Evolutionary conservation across 1,140 invertebrate species (phyloP), one percentile per base, ranked within the genome.

Genomic region (Centruroides sculpturatus): DNA sequence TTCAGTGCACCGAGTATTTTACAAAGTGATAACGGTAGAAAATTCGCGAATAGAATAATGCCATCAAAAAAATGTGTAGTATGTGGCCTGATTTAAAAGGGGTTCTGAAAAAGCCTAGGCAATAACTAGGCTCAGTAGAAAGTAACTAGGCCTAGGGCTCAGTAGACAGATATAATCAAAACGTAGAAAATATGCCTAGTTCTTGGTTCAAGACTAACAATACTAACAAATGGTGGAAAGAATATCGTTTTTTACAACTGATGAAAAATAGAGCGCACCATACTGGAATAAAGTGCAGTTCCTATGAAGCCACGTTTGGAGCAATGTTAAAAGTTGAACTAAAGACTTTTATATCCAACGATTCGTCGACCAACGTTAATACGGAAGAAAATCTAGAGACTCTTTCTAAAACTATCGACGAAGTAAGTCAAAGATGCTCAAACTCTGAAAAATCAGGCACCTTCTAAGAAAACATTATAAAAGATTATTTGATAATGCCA

Each of bases 81-180:
- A 55, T 48, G 57, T 54, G 49, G 35, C 53, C 46, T 46, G 59
- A 56, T 47, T 46, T 60, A 34, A 63, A 65, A 56, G 59, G 65
- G 35, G 58, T 64, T 8, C 63, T 60, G 35, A 63, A 63, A 23
- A 63, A 60, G 47, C 63, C 63, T 3, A 57, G 63, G 36, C 63
- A 65, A 63, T 53, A 8, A 23, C 62, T 61, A 47, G 64, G 52
- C 35, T 65, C 52, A 9, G 58, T 65, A 11, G 63, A 66, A 46
- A 4, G 64, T 53, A 35, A 58, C 35, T n/a, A n/a, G n/a, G n/a
- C n/a, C n/a, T n/a, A n/a, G n/a, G n/a, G n/a, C n/a, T n/a, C n/a
- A n/a, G n/a, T n/a, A n/a, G n/a, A 23, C 23, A 23, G 2, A 23
- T 23, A 23, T 23, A 66, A 66, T 47, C 57, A 62, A 23, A 50